Evolutionary conservation across 1,140 invertebrate genomes (phyloP).

Genomic region (Chymomyza costata): DNA sequence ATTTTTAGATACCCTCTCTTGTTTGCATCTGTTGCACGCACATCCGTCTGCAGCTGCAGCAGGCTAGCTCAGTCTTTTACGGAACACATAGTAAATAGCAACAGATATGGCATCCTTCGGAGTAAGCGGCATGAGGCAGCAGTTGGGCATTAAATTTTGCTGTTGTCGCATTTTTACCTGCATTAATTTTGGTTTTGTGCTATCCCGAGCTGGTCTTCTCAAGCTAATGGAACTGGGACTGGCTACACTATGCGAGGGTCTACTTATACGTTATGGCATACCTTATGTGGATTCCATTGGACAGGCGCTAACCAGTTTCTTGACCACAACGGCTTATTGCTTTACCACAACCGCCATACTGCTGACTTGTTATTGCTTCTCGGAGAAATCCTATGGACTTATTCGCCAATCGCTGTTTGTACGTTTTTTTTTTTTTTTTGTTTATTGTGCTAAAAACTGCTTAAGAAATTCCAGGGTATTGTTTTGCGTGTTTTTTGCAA

Average conservation of each 20-base stretch:
- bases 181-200: constrained; percentile 84
- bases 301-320: constrained; percentile 83
- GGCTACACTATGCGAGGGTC: constrained; percentile 84
- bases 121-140: constrained; percentile 58
- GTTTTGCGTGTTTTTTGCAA: too few relatives aligned
- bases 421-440: too few relatives aligned
- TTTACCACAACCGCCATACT: constrained; percentile 83
- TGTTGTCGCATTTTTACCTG: constrained; percentile 87
- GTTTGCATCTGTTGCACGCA: constrained; percentile 1
- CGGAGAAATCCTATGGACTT: constrained; percentile 83
- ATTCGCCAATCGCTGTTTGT: constrained; percentile 88
- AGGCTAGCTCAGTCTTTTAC: not conserved
- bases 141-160: constrained; percentile 80
- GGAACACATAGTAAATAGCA: not conserved
- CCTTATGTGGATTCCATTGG: constrained; percentile 81
- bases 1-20: constrained; percentile 29
- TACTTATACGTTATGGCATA: constrained; percentile 84
- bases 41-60: not conserved
- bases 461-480: too few relatives aligned
- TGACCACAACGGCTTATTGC: constrained; percentile 85
- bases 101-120: constrained; percentile 55
- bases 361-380: constrained; percentile 84
- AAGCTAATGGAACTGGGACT: constrained; percentile 86
- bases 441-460: too few relatives aligned
- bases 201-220: constrained; percentile 81